Evolutionary conservation across 1,140 invertebrate genomes (phyloP), one percentile per base, ranked within the genome.

Genomic region (Neodiprion pinetum): DNA sequence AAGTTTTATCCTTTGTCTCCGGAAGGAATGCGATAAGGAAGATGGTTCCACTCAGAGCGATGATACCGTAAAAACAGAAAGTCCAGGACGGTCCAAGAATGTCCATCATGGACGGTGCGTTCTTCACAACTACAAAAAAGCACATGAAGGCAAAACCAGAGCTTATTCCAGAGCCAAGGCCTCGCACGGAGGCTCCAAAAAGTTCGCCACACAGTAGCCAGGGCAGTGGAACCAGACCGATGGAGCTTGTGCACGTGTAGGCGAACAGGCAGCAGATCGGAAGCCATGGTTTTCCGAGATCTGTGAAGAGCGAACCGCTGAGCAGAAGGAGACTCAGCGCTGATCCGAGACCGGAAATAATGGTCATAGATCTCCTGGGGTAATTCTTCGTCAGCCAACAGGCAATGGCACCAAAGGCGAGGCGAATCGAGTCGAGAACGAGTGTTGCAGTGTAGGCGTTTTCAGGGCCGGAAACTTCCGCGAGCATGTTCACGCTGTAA

Each of bases 1-100:
- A 87, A 23, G 91, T 93, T 78, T 92, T 93, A 10, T 94, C 93
- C 86, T 93, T 95, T 0, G 95, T 96, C 87, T 96, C 95, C 9
- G 95, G 95, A 28, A 96, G 82, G 73, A 92, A 91, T 48, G 92
- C 89, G 72, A 90, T 91, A 66, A 95, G 83, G 48, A 94, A 88
- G 12, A 92, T 80, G 8, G 92, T 90, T 3, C 94, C 94, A 48
- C 93, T 9, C 3, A 93, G 82, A 14, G 93, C 91, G 73, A 94
- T 83, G 1, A 87, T 83, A 28, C 93, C 92, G 82, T 94, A 96
- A 73, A 93, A 78, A 70, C 91, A 90, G 88, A 95, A 96, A 17
- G 92, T 91, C 14, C 91, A 90, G 9, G 90, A 87, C 66, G 90
- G 85, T 12, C 92, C 91, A 3, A 95, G 85, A 67, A 82, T 75